Evolutionary conservation across 2,113 vertebrate genomes (phyloP), one percentile per base, ranked within the genome.

Genomic region (Semicossyphus pulcher): DNA sequence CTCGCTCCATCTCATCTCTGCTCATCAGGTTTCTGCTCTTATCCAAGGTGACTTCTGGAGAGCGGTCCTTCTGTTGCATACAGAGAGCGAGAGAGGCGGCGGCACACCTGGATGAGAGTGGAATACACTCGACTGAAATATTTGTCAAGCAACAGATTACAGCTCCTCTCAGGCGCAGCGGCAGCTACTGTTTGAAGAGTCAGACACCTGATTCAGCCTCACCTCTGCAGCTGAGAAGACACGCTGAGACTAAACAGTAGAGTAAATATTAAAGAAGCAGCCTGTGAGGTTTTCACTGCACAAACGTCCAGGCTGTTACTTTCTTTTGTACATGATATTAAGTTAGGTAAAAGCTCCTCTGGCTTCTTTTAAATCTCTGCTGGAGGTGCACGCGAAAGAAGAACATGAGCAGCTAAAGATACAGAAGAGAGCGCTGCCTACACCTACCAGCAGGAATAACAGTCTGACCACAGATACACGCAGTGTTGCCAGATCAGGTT

Each of bases 41-140:
- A 85, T 65, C 39, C 83, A 89, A 86, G 76, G 81, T 89, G 87
- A 90, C 76, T 80, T 62, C 10, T 49, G 66, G 41, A 85, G 76
- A 44, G 72, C 20, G 4, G n/a, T 20, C 36, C n/a, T 45, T 78
- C 78, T 64, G 76, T 62, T 82, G 83, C 69, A 73, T 69, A 68
- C 76, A n/a, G 64, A 81, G 20, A 57, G 61, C 68, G 21, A 49
- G 61, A 48, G 54, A 48, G 74, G 64, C 32, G 21, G 42, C 29
- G 10, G 51, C 66, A 26, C 70, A 89, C 70, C 86, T 81, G 83
- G 67, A 64, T 57, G 45, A 66, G 63, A 44, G 53, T 59, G 32
- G 26, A 78, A 67, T 31, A 47, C 65, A 57, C 72, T 78, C 56
- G 41, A 4, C 61, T 72, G 51, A 76, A 81, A 76, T 76, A 76